A percentile compares a stretch with the other conserved stretches of the same genome.
Conservation (phyloP, 2,888 invertebrate species). For the Agrotis exclamationis region DNA sequence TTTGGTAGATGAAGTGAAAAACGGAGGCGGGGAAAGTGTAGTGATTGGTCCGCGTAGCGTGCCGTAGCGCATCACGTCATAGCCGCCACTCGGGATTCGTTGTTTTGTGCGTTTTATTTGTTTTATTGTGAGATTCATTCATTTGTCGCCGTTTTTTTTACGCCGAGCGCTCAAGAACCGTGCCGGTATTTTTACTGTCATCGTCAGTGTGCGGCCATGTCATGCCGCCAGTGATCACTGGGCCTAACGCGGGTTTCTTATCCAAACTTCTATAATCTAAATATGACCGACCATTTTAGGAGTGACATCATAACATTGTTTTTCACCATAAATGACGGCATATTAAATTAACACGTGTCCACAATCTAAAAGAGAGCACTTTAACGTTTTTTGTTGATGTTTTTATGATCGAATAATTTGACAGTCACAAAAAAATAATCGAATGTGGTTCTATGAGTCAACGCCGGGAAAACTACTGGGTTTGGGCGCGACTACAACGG, state of each 20-base stretch:
- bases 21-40: no score
- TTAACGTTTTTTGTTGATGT: slow-evolving; percentile 64
- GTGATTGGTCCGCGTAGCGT: no score
- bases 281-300: slow-evolving; percentile 68
- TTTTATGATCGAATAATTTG: slow-evolving; percentile 70
- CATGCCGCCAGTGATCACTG: no score
- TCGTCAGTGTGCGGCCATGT: no score
- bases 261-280: slow-evolving; percentile 63
- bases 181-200: no score
- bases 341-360: slow-evolving; percentile 81
- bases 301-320: slow-evolving; percentile 83
- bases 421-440: slow-evolving; percentile 65
- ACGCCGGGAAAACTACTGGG: slow-evolving; percentile 61
- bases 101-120: no score
- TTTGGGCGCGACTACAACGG: slow-evolving; percentile 47
- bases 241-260: slow-evolving; percentile 38
- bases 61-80: no score
- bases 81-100: no score
- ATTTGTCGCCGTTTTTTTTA: no score
- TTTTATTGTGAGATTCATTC: no score
- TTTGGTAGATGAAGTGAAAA: no score
- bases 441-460: slow-evolving; percentile 69
- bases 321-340: slow-evolving; percentile 81
- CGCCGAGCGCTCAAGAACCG: no score
- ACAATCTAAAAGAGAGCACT: slow-evolving; percentile 82